These are phyloP conservation scores for Lepidurus apus DNA, from an alignment of 1,140 invertebrate species.

Conservation along the genomic window DNA sequence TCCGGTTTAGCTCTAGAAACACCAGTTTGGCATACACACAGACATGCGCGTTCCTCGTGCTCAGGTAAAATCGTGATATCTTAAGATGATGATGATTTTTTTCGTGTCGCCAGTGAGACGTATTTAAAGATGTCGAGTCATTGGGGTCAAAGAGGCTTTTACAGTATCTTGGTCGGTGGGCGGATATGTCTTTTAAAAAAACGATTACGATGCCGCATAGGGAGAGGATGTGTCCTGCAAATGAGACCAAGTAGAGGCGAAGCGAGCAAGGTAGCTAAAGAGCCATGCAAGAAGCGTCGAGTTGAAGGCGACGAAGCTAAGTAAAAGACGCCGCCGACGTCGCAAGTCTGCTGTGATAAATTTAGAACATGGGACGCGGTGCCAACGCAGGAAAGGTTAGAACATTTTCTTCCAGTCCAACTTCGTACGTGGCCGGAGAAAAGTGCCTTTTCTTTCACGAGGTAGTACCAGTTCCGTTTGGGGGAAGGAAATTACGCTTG, in stretches of 20 bases:
- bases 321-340: conserved; percentile 20
- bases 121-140: conserved; percentile 22
- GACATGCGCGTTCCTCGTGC: neutral
- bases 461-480: neutral
- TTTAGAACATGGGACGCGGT: neutral
- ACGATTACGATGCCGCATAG: neutral
- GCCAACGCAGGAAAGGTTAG: neutral
- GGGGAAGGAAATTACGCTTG: neutral
- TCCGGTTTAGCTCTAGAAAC: neutral
- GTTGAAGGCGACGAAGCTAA: conserved; percentile 18
- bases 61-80: neutral
- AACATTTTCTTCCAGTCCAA: conserved; percentile 9
- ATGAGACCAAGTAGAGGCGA: neutral
- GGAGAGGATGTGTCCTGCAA: neutral
- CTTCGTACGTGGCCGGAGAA: conserved; percentile 1
- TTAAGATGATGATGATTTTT: neutral
- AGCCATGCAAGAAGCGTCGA: neutral
- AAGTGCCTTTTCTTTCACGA: neutral
- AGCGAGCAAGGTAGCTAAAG: conserved; percentile 15
- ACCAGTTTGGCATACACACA: neutral
- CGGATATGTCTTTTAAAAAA: neutral
- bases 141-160: neutral
- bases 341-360: conserved; percentile 11
- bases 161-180: neutral
- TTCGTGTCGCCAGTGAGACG: neutral